phyloP scores from a whole-genome alignment of 2,113 vertebrate species.

The zebrafish (Danio rerio) region GRCz12tu NC_133180.1:40168501-40169000 shows the following conservation, averaged over 20 bases:
- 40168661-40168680: constrained; percentile 5
- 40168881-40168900: background rate
- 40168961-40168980: background rate
- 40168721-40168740: constrained; percentile 16
- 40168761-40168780: constrained; percentile 58
- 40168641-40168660: background rate
- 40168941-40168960: constrained; percentile 20
- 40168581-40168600: background rate
- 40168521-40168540: too few species aligned
- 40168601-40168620: background rate
- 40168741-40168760: constrained; percentile 27
- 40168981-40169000: background rate
- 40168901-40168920: background rate
- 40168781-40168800: constrained; percentile 27
- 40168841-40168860: background rate
- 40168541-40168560: too few species aligned
- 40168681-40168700: background rate
- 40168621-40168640: background rate
- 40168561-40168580: too few species aligned
- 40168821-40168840: background rate
- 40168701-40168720: background rate
- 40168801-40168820: constrained; percentile 22
- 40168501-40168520: too few species aligned
- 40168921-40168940: background rate
- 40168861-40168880: background rate